A percentile compares a stretch with the other conserved stretches of the same genome.
These are phyloP conservation scores for Crocallis elinguaria DNA, from an alignment of 2,888 invertebrate genomes.

Conservation along the genomic window DNA sequence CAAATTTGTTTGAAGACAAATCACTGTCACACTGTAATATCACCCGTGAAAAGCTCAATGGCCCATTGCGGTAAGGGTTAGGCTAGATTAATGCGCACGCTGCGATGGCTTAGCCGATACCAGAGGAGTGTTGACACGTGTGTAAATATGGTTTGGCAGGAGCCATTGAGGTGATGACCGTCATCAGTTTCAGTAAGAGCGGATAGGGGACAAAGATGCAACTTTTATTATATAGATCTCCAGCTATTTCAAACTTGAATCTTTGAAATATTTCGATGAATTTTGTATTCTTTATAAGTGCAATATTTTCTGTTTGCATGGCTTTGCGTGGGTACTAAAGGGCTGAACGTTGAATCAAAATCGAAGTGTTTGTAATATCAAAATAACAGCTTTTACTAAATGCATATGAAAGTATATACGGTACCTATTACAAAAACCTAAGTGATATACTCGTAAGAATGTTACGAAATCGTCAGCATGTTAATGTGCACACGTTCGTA, in stretches of 20 bases:
- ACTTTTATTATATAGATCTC: background rate
- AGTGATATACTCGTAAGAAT: too few relatives aligned
- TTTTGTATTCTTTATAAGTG: too few relatives aligned
- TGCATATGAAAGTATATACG: too few relatives aligned
- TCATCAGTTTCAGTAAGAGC: slow-evolving; percentile 16
- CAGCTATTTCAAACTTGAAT: too few relatives aligned
- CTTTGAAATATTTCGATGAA: too few relatives aligned
- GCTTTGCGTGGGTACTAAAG: too few relatives aligned
- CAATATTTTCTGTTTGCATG: too few relatives aligned
- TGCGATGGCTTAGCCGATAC: slow-evolving; percentile 63
- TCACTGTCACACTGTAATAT: slow-evolving; percentile 21
- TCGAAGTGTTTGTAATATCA: too few relatives aligned
- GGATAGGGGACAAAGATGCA: background rate
- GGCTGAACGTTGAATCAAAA: too few relatives aligned
- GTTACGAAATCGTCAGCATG: background rate
- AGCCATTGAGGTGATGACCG: slow-evolving; percentile 4
- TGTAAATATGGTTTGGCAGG: slow-evolving; percentile 47
- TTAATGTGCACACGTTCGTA: background rate
- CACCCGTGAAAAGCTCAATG: slow-evolving; percentile 58
- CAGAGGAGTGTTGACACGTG: slow-evolving; percentile 58
- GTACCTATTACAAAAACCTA: too few relatives aligned
- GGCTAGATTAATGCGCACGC: slow-evolving; percentile 71
- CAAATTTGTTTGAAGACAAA: slow-evolving; percentile 10
- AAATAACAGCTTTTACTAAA: too few relatives aligned
- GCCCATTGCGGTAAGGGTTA: slow-evolving; percentile 69